Evolutionary conservation across 2,113 vertebrate species (phyloP).

Genomic region (Sceloporus tristichus): DNA sequence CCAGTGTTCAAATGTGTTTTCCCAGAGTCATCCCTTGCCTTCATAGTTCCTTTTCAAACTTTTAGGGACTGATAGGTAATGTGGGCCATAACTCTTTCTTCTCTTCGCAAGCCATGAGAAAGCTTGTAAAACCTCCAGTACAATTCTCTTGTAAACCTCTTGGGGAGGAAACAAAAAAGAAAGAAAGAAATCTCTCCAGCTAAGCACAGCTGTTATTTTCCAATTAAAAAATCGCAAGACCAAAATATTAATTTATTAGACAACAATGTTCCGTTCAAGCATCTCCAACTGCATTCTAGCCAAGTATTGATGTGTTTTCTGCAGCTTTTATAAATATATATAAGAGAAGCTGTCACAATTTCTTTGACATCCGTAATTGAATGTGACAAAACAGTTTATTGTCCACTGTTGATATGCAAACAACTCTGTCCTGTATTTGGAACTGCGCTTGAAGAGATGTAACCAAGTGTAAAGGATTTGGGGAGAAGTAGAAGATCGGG

Average conservation of each 20-base stretch:
- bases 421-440: constrained; percentile 56
- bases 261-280: constrained; percentile 49
- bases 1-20: neutral
- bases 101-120: fast-evolving
- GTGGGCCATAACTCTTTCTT: neutral
- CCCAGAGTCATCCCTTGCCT: neutral
- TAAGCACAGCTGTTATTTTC: constrained; percentile 74
- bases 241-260: constrained; percentile 78
- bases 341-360: constrained; percentile 53
- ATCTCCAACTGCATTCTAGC: constrained; percentile 53
- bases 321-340: constrained; percentile 16
- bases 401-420: constrained; percentile 71
- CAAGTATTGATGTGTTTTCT: constrained; percentile 40
- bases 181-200: constrained; percentile 43
- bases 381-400: constrained; percentile 73
- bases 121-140: constrained; percentile 53
- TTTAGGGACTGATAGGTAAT: neutral
- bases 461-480: constrained; percentile 60
- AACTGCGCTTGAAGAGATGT: constrained; percentile 49
- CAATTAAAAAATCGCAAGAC: constrained; percentile 74
- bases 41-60: neutral
- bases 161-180: neutral
- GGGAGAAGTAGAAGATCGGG: neutral
- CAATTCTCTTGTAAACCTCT: constrained; percentile 43
- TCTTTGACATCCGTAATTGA: constrained; percentile 70